Evolutionary conservation across 1,140 invertebrate species (phyloP), one percentile per base, ranked within the genome.

Genomic region (Drosophila kurseongensis): DNA sequence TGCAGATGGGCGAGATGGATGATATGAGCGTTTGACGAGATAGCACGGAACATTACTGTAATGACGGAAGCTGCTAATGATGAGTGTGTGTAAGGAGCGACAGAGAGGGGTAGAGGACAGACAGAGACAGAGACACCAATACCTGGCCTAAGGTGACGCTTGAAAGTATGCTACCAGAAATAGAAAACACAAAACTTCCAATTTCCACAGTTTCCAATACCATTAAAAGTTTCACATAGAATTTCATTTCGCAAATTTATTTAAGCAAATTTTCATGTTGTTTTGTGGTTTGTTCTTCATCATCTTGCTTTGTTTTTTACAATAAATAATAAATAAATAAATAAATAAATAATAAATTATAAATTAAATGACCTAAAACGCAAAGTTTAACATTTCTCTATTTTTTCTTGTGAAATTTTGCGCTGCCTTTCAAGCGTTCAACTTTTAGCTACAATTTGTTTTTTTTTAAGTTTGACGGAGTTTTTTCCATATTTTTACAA

Each of bases 321-420:
- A 90, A 89, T 83, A 88, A 89, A 78, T 80, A 85, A 85, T 86
- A 86, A 86, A 85, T 85, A 83, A 84, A 85, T 80, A 85, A 90
- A 88, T 91, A 91, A 91, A 91, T 91, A 91, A 90, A 78, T 80
- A 82, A 68, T 85, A 83, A 88, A 80, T 88, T 88, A 91, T 77
- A 88, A 75, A 91, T 69, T 91, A 89, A 81, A 77, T 85, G 81
- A 78, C 74, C 80, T 89, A 89, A 86, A 89, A 88, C 80, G 84
- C 84, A 86, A 86, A 88, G 67, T 75, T 76, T 75, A 86, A 72
- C 75, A 82, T 79, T 88, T 72, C 78, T 50, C 62, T 81, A 47
- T 35, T 67, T 44, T 35, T 41, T 65, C 32, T 61, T 72, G 48
- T 80, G 59, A 85, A 83, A 76, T 76, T 75, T 76, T 84, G 76